Percentiles rank a stretch among this genome's conserved stretches.
Evolutionary conservation across 2,113 vertebrate species (phyloP).

Genomic region (Corythoichthys intestinalis): DNA sequence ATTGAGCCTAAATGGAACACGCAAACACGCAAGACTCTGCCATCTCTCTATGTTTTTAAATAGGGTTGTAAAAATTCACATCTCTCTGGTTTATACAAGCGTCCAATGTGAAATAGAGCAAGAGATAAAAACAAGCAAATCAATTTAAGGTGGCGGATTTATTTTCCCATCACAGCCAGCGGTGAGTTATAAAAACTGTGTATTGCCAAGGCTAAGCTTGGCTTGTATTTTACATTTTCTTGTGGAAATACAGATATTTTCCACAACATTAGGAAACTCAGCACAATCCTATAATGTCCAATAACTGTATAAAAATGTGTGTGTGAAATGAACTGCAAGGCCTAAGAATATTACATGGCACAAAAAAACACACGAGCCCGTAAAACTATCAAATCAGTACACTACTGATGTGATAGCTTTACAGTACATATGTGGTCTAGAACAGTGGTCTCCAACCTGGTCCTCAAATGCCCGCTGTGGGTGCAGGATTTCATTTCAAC

Average conservation of each 20-base stretch:
- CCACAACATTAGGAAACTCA: not conserved
- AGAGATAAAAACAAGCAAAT: conserved; percentile 67
- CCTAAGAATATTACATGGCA: no score
- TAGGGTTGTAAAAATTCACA: conserved; percentile 59
- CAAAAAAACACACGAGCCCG: no score
- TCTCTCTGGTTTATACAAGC: conserved; percentile 46
- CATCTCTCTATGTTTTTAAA: conserved; percentile 43
- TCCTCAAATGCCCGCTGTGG: no score
- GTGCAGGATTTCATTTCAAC: no score
- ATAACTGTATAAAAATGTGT: not conserved
- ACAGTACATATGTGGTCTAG: no score
- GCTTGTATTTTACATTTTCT: conserved; percentile 51
- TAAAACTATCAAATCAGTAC: no score
- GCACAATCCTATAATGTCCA: not conserved
- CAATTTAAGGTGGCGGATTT: conserved; percentile 57
- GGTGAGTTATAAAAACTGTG: conserved; percentile 59
- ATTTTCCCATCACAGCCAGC: conserved; percentile 57
- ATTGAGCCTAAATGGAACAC: conserved; percentile 44
- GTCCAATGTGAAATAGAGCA: conserved; percentile 48
- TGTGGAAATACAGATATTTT: not conserved
- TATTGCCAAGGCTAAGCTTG: conserved; percentile 43
- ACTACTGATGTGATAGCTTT: no score
- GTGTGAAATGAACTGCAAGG: not conserved
- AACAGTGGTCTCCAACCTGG: no score
- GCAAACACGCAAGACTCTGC: conserved; percentile 7